phyloP scores from a whole-genome alignment of 1,140 invertebrate species.

The Macrotrachela quadricornifera region DNA sequence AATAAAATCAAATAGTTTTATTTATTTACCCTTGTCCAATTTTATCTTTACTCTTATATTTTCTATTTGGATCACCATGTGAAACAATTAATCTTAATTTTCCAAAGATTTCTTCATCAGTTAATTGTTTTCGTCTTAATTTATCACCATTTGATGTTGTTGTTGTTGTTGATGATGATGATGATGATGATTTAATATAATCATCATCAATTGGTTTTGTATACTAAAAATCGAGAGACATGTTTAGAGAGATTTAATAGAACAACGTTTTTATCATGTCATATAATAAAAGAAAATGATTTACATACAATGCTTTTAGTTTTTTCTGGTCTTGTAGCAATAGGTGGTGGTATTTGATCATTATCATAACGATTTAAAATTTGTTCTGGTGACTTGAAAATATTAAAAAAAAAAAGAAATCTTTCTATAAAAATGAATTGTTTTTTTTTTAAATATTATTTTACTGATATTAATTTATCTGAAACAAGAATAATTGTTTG shows the following conservation, averaged over 20 bases:
- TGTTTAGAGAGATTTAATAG: no score
- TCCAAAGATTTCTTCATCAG: slow-evolving; percentile 80
- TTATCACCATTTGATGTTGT: slow-evolving; percentile 20
- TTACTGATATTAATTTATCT: neutral
- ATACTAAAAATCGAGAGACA: no score
- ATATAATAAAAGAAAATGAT: neutral
- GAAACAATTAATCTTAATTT: slow-evolving; percentile 52
- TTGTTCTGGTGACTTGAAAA: no score
- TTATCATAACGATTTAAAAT: no score
- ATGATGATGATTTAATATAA: slow-evolving; percentile 2
- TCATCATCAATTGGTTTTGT: slow-evolving; percentile 86
- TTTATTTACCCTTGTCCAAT: slow-evolving; percentile 76
- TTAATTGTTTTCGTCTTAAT: slow-evolving; percentile 30
- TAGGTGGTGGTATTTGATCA: slow-evolving; percentile 48
- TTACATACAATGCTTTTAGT: slow-evolving; percentile 70
- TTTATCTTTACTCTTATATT: slow-evolving; percentile 97
- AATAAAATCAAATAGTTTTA: no score
- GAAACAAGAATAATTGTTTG: neutral
- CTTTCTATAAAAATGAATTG: slow-evolving; percentile 27
- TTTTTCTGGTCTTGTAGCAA: slow-evolving; percentile 74
- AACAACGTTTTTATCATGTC: neutral
- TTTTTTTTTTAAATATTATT: neutral
- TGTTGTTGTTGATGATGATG: slow-evolving; percentile 26
- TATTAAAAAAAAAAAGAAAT: neutral
- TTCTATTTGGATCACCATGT: slow-evolving; percentile 48